Percentiles rank a stretch among this genome's conserved stretches.
These are phyloP conservation scores for Harpalus rufipes DNA, from an alignment of 2,888 invertebrate genomes.

Conservation along the genomic window DNA sequence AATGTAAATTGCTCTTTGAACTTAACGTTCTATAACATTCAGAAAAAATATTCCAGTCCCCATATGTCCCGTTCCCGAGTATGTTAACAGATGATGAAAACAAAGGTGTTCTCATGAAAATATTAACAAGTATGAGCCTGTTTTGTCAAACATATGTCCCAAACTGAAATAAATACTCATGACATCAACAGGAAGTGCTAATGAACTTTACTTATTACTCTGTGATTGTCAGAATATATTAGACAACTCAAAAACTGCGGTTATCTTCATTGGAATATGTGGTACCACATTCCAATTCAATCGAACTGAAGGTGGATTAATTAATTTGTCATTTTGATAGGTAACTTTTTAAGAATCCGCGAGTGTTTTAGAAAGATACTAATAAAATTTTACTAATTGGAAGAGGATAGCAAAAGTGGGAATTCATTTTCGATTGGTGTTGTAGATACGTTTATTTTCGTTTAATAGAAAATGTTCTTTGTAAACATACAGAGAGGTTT, in stretches of 20 bases:
- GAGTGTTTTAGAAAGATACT: background rate
- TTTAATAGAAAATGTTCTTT: too few relatives aligned
- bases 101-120: slow-evolving; percentile 51
- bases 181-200: slow-evolving; percentile 64
- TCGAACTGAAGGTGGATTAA: slow-evolving; percentile 3
- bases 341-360: slow-evolving; percentile 18
- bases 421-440: too few relatives aligned
- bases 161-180: slow-evolving; percentile 56
- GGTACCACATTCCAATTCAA: slow-evolving; percentile 24
- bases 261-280: slow-evolving; percentile 10
- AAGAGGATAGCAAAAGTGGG: background rate
- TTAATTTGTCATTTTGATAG: slow-evolving; percentile 39
- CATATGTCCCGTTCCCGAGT: background rate
- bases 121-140: slow-evolving; percentile 57
- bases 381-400: slow-evolving; percentile 10
- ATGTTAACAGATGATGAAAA: slow-evolving; percentile 18
- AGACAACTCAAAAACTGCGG: slow-evolving; percentile 23
- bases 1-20: too few relatives aligned
- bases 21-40: too few relatives aligned
- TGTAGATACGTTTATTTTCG: too few relatives aligned
- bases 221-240: slow-evolving; percentile 12
- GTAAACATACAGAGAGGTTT: too few relatives aligned
- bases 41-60: slow-evolving; percentile 6
- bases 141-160: slow-evolving; percentile 57
- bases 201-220: slow-evolving; percentile 55